phyloP scores from a whole-genome alignment of 2,113 vertebrate species.

The Channa maculata region DNA sequence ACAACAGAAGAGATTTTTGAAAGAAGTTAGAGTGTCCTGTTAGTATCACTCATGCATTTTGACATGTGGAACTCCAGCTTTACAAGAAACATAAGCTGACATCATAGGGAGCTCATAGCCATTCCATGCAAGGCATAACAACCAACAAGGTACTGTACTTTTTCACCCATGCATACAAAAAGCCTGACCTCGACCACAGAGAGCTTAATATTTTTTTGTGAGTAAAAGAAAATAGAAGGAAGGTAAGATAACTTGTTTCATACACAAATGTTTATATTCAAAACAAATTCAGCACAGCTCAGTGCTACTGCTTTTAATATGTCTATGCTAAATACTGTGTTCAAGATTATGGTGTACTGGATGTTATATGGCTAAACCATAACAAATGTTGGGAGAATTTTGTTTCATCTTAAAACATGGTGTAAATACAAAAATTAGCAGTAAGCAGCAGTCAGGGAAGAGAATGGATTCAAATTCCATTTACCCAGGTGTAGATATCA shows the following conservation, averaged over 20 bases:
- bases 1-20: conserved; percentile 22
- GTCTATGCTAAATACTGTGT: conserved; percentile 36
- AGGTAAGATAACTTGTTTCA: background rate
- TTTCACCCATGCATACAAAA: conserved; percentile 5
- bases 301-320: background rate
- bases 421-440: conserved; percentile 13
- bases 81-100: conserved; percentile 32
- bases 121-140: conserved; percentile 37
- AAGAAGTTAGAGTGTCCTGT: conserved; percentile 10
- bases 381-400: conserved; percentile 6
- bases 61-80: conserved; percentile 20
- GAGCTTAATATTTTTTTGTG: background rate
- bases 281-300: conserved; percentile 39
- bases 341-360: conserved; percentile 7
- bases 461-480: background rate
- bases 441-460: conserved; percentile 1
- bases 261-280: conserved; percentile 39
- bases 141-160: conserved; percentile 55
- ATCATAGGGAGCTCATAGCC: conserved; percentile 26
- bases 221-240: background rate
- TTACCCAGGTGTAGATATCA: conserved; percentile 24
- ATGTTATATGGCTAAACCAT: conserved; percentile 15
- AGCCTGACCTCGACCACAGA: conserved; percentile 9
- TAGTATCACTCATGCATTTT: conserved; percentile 11
- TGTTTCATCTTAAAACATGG: conserved; percentile 21